Conservation (phyloP, 2,797 vertebrate species). For the Sciaenops ocellatus region DNA sequence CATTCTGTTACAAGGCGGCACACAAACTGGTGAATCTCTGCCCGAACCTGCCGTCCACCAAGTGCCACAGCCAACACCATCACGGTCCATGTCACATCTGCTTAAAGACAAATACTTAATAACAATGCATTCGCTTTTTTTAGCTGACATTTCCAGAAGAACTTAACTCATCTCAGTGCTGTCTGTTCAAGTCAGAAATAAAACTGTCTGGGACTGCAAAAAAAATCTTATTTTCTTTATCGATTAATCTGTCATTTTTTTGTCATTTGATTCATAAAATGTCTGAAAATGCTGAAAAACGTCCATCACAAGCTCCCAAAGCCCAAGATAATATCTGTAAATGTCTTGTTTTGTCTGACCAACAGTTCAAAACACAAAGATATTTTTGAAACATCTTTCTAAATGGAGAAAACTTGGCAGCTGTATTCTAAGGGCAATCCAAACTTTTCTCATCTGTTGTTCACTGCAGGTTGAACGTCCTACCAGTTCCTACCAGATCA, state of each 20-base stretch:
- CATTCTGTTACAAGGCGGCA: slow-evolving; percentile 65
- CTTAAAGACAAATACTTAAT: slow-evolving; percentile 6
- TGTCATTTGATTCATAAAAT: not conserved
- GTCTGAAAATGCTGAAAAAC: not conserved
- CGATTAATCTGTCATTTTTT: not conserved
- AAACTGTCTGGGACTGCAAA: too few species aligned
- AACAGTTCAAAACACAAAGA: too few species aligned
- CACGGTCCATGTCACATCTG: slow-evolving; percentile 8
- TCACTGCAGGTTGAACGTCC: too few species aligned
- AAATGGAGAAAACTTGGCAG: too few species aligned
- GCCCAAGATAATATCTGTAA: not conserved
- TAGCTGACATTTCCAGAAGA: not conserved
- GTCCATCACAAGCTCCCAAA: not conserved
- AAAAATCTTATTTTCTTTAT: not conserved
- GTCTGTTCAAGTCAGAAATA: not conserved
- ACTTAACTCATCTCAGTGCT: not conserved
- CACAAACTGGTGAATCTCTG: slow-evolving; percentile 43
- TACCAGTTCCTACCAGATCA: too few species aligned
- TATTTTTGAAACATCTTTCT: too few species aligned
- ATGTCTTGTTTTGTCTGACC: too few species aligned
- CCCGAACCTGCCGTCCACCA: slow-evolving; percentile 46
- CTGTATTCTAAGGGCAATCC: too few species aligned
- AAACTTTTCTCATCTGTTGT: too few species aligned
- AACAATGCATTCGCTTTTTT: not conserved
- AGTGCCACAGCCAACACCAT: slow-evolving; percentile 11